Conservation (phyloP, 2,888 invertebrate genomes). For the Nephrotoma guestfalica region DNA sequence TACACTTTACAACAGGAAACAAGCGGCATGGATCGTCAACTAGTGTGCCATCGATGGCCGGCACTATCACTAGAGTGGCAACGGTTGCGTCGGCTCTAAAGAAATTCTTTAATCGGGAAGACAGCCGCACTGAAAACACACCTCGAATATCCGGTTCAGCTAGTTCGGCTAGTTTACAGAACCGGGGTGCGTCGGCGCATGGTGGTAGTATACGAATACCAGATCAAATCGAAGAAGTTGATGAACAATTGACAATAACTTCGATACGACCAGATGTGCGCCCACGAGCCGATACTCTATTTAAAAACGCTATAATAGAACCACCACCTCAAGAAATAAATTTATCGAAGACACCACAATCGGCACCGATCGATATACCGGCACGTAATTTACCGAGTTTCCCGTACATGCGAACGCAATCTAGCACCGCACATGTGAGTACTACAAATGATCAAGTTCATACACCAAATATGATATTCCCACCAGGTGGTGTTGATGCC, state of each 20-base stretch:
- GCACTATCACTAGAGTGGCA: slow-evolving; percentile 52
- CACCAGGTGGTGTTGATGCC: slow-evolving; percentile 30
- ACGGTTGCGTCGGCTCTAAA: slow-evolving; percentile 67
- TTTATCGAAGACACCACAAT: slow-evolving; percentile 25
- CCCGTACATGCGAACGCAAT: slow-evolving; percentile 24
- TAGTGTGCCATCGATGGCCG: slow-evolving; percentile 31
- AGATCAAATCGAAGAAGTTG: slow-evolving; percentile 61
- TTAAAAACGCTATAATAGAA: slow-evolving; percentile 28
- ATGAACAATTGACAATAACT: slow-evolving; percentile 69
- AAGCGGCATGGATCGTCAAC: slow-evolving; percentile 34
- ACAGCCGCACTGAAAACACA: slow-evolving; percentile 34
- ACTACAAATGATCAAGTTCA: background rate
- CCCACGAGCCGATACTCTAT: slow-evolving; percentile 49
- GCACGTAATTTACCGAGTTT: slow-evolving; percentile 22
- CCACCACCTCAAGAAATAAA: slow-evolving; percentile 26
- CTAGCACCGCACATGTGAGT: slow-evolving; percentile 19
- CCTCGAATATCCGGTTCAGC: slow-evolving; percentile 27
- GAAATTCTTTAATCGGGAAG: slow-evolving; percentile 62
- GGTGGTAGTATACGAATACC: slow-evolving; percentile 44
- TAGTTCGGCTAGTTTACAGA: slow-evolving; percentile 25
- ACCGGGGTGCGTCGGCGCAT: slow-evolving; percentile 4
- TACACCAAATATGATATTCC: slow-evolving; percentile 16
- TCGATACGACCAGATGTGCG: slow-evolving; percentile 47
- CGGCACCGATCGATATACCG: slow-evolving; percentile 51
- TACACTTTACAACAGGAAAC: slow-evolving; percentile 52